These are phyloP conservation scores for Lepus oiostolus DNA, from an alignment of 2,797 vertebrate genomes.

Conservation along the genomic window DNA sequence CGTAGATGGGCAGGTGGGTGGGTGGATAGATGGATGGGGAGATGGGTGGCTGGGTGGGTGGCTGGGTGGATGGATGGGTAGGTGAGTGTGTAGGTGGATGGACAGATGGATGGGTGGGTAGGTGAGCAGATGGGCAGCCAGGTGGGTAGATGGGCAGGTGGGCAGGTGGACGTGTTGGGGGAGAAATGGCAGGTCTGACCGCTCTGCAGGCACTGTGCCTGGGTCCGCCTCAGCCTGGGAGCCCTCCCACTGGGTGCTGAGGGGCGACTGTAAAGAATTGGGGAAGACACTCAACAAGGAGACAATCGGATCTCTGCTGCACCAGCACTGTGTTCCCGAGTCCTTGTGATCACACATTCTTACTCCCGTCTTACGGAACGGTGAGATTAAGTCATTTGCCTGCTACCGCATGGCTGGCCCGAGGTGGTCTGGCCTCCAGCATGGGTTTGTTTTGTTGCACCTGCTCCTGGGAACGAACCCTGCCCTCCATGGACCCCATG, in stretches of 20 bases:
- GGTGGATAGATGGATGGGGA: too few relatives aligned
- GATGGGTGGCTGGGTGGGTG: too few relatives aligned
- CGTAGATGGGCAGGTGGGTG: too few relatives aligned
- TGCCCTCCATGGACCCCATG: accelerated
- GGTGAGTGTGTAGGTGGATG: too few relatives aligned
- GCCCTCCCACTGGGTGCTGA: background rate
- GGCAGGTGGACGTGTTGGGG: too few relatives aligned
- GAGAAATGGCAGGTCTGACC: background rate
- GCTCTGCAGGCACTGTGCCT: accelerated
- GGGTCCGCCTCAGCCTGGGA: background rate
- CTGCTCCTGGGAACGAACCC: background rate
- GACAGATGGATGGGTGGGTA: too few relatives aligned
- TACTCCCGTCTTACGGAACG: background rate
- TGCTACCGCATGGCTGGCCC: background rate
- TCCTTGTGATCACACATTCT: background rate
- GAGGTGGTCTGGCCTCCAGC: background rate
- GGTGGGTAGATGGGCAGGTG: too few relatives aligned
- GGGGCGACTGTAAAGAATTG: background rate
- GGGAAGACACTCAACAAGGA: background rate
- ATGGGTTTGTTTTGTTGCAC: background rate
- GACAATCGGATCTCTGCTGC: accelerated
- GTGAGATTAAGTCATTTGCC: background rate
- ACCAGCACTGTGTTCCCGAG: background rate
- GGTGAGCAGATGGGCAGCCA: too few relatives aligned
- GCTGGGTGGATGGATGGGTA: too few relatives aligned